Evolutionary conservation across 2,797 vertebrate species (phyloP), one percentile per base, ranked within the genome.

Genomic region (Coreius guichenoti): DNA sequence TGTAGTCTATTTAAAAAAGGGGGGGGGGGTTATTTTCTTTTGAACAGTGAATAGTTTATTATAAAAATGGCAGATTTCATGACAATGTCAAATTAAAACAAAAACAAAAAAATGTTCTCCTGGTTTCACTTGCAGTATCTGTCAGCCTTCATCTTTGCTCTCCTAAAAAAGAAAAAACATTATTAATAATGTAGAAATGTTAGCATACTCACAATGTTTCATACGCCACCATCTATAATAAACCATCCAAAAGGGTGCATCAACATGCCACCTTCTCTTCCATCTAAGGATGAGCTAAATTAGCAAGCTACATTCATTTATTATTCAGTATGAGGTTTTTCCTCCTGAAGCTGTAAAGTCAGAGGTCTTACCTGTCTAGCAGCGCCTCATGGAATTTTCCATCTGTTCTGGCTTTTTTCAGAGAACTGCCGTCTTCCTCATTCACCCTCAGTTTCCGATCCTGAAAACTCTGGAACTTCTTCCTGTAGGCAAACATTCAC

Each of bases 381-480:
- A 99, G 91, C 26, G 95, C 90, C 92, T 99, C 98, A 1, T 99
- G 98, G 87, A 99, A 98, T 92, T 96, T 97, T 80, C 98, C 98
- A 31, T 98, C 98, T 36, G 92, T 94, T 86, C 97, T 96, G 91
- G 98, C 97, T 92, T 94, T 98, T 92, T 97, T 98, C 51, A 99
- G 95, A 1, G 88, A 88, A 86, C 93, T 91, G 69, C 94, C 90
- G 82, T 97, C 96, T 82, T 94, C 98, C 92, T 97, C 96, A 84
- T 98, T 99, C 89, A 99, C 91, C 94, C 96, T 95, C 88, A 99
- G 96, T 85, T 96, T 96, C 68, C 96, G 96, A 90, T 99, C 98
- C 92, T 99, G 98, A 93, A 98, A 99, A 92, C 98, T 99, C 94
- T 99, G 98, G 91, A 99, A 99, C 94, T 99, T 99, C 91, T 98